Base-by-base conservation (phyloP, 2,888 invertebrate genomes). In the Pollenia labialis region DNA sequence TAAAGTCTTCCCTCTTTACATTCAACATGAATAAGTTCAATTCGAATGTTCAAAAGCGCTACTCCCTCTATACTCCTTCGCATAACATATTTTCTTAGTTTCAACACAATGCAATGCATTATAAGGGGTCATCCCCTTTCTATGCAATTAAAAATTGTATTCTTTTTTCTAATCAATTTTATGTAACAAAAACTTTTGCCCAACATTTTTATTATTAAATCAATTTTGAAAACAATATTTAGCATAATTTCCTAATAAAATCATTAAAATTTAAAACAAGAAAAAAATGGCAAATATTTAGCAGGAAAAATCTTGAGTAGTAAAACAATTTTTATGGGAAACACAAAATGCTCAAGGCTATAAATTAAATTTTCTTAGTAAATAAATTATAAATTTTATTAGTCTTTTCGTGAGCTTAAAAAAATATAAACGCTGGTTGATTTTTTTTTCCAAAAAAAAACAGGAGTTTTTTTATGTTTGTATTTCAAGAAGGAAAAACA, bases 331-430 rank as follows among this genome's bases (percentile, higher is more conserved):
- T 32, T 10, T 42, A 42, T 4, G n/a, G 40, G 40, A 54, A 58
- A 72, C 1, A 16, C 54, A 74, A 54, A 40, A 69, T n/a, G 62
- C 84, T 77, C 18, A 56, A 69, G 84, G 87, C 87, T 64, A 79
- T 58, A 77, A 87, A 77, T 69, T 68, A 81, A 84, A 87, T 74
- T 87, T 84, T 74, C 48, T 54, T 84, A 77, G 74, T 81, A 87
- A 87, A 84, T 81, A 84, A 84, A 87, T 84, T 84, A 84, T 69
- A 84, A 74, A 76, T 81, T 77, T 81, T 87, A 81, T 54, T 72
- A 85, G 75, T 82, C 18, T 71, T 81, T 50, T 23, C 44, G 54
- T 42, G 4, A 1, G 8, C 2, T 0, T 16, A 46, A 46, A 14
- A 42, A 50, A 42, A 62, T 50, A 62, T 48, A n/a, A 48, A 58